Evolutionary conservation across 2,888 invertebrate genomes (phyloP).

Genomic region (Caenorhabditis sp.): DNA sequence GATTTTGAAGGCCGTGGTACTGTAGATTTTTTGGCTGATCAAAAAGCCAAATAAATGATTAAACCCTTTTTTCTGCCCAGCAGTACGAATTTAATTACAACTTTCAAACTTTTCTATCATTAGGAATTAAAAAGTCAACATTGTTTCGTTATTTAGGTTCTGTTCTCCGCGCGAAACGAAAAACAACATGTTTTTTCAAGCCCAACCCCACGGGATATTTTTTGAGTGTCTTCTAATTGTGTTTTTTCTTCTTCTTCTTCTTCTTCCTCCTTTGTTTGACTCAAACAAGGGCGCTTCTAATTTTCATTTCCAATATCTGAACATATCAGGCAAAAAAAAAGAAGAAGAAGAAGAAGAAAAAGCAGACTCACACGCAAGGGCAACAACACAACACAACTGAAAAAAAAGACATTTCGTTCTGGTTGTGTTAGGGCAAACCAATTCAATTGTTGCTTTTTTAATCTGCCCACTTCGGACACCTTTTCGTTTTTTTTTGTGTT

Average conservation of each 20-base stretch:
- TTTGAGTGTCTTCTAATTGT: constrained; percentile 26
- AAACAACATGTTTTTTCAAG: constrained; percentile 10
- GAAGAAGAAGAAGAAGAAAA: too few relatives aligned
- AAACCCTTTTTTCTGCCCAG: too few relatives aligned
- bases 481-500: neutral
- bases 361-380: neutral
- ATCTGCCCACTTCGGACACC: constrained; percentile 12
- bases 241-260: neutral
- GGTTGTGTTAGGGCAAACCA: constrained; percentile 1
- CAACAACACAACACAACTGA: neutral
- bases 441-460: constrained; percentile 8
- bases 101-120: too few relatives aligned
- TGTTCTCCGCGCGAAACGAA: neutral
- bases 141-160: neutral
- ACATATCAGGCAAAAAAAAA: neutral
- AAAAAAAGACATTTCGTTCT: neutral
- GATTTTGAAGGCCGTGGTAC: too few relatives aligned
- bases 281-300: constrained; percentile 6
- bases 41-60: neutral
- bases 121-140: too few relatives aligned
- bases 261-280: constrained; percentile 8
- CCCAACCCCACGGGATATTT: constrained; percentile 16
- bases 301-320: neutral
- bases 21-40: too few relatives aligned
- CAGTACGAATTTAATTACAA: too few relatives aligned